Conservation (phyloP, 1,140 invertebrate species). For the Penaeus indicus region DNA sequence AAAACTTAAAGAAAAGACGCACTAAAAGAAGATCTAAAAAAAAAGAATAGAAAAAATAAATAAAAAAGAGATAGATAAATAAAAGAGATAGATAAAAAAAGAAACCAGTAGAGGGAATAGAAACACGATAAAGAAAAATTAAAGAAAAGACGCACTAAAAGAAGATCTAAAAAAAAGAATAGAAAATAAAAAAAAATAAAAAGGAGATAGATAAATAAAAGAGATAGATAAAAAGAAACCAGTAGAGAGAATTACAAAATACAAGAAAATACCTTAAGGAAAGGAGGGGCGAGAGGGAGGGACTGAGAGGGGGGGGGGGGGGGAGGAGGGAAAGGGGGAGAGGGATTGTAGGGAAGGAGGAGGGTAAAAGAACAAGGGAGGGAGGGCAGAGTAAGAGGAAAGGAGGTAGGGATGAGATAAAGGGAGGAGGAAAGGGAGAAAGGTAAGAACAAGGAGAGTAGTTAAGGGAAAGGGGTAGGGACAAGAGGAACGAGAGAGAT, state of each 20-base stretch:
- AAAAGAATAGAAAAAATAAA: no score
- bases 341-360: background rate
- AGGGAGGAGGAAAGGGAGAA: background rate
- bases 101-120: background rate
- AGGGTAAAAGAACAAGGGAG: background rate
- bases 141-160: no score
- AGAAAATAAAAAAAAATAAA: no score
- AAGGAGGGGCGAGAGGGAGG: background rate
- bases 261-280: background rate
- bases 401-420: background rate
- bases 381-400: background rate
- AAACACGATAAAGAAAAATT: background rate
- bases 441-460: background rate
- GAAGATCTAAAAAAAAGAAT: no score
- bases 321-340: background rate
- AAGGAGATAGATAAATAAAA: background rate
- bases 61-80: background rate
- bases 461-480: background rate
- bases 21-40: no score
- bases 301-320: background rate
- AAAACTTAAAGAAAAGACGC: background rate
- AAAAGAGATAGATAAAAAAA: background rate
- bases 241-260: no score
- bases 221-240: background rate
- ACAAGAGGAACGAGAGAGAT: background rate